phyloP scores from a whole-genome alignment of 2,888 invertebrate species.

The Beris chalybata region DNA sequence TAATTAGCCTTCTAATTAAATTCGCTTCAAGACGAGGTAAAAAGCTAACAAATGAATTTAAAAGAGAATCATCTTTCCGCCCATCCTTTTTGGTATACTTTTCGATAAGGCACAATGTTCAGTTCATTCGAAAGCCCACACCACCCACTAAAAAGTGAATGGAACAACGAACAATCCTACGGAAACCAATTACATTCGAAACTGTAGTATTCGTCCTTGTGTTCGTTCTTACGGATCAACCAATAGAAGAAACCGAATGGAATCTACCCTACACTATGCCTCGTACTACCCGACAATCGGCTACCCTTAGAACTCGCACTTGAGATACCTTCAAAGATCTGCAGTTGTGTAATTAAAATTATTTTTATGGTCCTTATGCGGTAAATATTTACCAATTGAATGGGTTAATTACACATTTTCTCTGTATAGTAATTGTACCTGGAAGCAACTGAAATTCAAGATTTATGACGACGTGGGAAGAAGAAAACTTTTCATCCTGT shows the following conservation, averaged over 20 bases:
- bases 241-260: not conserved
- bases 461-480: conserved; percentile 9
- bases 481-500: conserved; percentile 11
- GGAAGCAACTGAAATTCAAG: conserved; percentile 13
- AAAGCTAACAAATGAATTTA: conserved; percentile 23
- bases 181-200: conserved; percentile 32
- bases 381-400: conserved; percentile 43
- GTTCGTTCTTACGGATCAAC: not conserved
- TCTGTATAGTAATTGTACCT: conserved; percentile 31
- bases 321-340: conserved; percentile 30
- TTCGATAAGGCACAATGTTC: not conserved
- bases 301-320: not conserved
- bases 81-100: not conserved
- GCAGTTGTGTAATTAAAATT: conserved; percentile 42
- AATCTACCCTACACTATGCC: too few relatives aligned
- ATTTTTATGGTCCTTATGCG: conserved; percentile 42
- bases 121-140: not conserved
- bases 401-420: conserved; percentile 41
- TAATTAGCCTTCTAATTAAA: conserved; percentile 37
- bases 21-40: conserved; percentile 31
- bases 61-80: conserved; percentile 13
- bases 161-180: not conserved
- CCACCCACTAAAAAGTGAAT: not conserved
- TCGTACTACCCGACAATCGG: not conserved
- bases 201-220: conserved; percentile 13